These are phyloP conservation scores for Panthera leo DNA, from an alignment of 2,113 vertebrate genomes.

Conservation along the genomic window DNA sequence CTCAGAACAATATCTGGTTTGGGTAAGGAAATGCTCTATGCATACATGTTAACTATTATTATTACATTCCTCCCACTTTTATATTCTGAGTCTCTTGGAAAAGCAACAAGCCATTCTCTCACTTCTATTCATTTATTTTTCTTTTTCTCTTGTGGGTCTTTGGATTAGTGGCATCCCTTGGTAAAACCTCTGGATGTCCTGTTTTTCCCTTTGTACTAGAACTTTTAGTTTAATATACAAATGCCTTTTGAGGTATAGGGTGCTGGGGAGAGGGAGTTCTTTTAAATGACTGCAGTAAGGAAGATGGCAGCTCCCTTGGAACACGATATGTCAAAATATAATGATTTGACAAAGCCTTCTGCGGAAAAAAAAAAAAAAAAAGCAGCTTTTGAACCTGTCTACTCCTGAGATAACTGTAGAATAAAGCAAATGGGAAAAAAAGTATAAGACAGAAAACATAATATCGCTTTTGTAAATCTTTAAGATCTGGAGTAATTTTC, in stretches of 20 bases:
- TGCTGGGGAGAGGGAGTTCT: background rate
- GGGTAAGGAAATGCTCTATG: background rate
- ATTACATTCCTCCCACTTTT: background rate
- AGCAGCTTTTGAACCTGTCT: background rate
- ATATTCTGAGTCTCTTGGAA: background rate
- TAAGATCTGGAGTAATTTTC: slow-evolving; percentile 82
- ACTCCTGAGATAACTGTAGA: background rate
- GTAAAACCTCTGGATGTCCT: background rate
- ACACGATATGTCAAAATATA: background rate
- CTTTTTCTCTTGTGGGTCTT: background rate
- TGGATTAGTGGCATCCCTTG: background rate
- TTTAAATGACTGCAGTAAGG: background rate
- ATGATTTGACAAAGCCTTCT: background rate
- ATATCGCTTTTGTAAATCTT: slow-evolving; percentile 67
- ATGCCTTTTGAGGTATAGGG: background rate
- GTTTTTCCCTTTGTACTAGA: background rate
- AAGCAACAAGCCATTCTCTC: background rate
- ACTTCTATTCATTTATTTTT: background rate
- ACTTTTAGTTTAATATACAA: background rate
- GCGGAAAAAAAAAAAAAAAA: background rate
- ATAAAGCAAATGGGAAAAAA: background rate
- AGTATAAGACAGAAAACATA: slow-evolving; percentile 58
- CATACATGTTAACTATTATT: background rate
- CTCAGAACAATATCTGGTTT: background rate
- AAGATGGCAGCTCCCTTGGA: background rate